phyloP scores from a whole-genome alignment of 2,113 vertebrate species.

The Pampusana beccarii region DNA sequence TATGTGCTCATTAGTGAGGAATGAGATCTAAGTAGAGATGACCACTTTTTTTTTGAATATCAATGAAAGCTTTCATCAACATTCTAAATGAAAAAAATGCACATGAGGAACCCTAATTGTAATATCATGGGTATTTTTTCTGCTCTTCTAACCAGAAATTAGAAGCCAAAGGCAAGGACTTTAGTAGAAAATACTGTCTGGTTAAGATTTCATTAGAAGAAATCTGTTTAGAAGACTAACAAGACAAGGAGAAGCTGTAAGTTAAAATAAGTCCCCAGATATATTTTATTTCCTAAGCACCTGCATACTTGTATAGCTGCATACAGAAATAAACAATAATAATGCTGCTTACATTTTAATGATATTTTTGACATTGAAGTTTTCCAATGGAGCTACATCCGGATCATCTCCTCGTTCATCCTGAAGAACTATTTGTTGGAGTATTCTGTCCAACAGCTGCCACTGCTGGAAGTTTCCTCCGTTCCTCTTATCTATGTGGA shows the following conservation, averaged over 20 bases:
- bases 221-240: neutral
- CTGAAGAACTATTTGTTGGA: constrained; percentile 96
- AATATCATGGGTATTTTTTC: neutral
- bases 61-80: neutral
- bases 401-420: constrained; percentile 93
- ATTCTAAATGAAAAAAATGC: neutral
- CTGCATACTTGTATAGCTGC: neutral
- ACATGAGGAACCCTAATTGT: neutral
- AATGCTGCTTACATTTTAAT: constrained; percentile 90
- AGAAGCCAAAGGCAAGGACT: neutral
- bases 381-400: constrained; percentile 89
- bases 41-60: neutral
- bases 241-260: neutral
- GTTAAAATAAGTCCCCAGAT: neutral
- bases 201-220: neutral
- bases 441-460: constrained; percentile 94
- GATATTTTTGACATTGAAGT: constrained; percentile 96
- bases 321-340: neutral
- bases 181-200: neutral
- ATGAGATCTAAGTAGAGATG: neutral
- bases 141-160: neutral
- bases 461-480: constrained; percentile 90
- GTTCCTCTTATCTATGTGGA: constrained; percentile 86
- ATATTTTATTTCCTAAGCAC: neutral
- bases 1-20: neutral